Evolutionary conservation across 2,797 vertebrate genomes (phyloP), one percentile per base, ranked within the genome.

Genomic region (Cottoperca gobio): DNA sequence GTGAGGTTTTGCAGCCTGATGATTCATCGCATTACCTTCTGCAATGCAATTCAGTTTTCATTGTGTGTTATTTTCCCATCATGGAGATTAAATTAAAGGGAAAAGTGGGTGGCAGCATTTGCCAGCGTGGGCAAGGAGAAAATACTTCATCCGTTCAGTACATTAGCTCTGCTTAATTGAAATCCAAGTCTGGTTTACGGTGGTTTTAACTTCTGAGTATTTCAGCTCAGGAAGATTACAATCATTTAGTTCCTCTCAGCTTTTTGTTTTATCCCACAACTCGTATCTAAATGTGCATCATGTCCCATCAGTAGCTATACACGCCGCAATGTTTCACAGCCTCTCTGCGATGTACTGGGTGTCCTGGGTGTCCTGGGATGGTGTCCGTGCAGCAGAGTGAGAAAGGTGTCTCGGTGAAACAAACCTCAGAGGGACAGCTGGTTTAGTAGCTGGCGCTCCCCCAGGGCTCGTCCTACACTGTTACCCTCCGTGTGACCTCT

Each of bases 31-130:
- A 9, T 68, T 67, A 79, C 83, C 58, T 76, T 61, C 26, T 62
- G 76, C 43, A 49, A 70, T 66, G 79, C 72, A 69, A 55, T 82
- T 76, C 66, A 58, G 50, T 50, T 80, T 81, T 85, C 53, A 79
- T 80, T 82, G 66, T 72, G 73, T 80, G 55, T 66, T 33, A 26
- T 72, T 88, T 87, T 89, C 85, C 84, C 81, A 83, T 78, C 45
- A n/a, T 21, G 49, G 76, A 78, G 78, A 78, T 81, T 82, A 65
- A 80, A 78, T 69, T 80, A 63, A 54, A 49, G 42, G 66, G 63
- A 75, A 60, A 76, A 82, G 53, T 66, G 59, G 59, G 59, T 49
- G 39, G 24, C 48, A 42, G 64, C 26, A 21, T 62, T 82, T 48
- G 52, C 9, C 63, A 52, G 35, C 55, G 67, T 70, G 70, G 54